A percentile compares a stretch with the other conserved stretches of the same genome.
Evolutionary conservation across 23 tunicate genomes (phyloP).

Genomic region (Trididemnum clinides): DNA sequence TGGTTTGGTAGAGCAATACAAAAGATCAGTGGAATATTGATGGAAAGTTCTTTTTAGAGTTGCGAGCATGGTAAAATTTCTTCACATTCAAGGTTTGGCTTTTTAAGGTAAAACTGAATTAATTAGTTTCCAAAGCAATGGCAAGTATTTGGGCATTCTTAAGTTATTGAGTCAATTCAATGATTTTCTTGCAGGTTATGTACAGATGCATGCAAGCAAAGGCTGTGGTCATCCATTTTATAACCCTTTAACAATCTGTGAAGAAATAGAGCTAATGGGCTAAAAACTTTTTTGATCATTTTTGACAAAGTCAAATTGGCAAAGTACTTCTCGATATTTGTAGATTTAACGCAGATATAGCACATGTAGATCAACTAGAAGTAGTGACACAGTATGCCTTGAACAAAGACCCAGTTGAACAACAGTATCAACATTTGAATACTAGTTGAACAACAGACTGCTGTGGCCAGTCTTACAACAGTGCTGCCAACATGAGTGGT

Average conservation of each 20-base stretch:
- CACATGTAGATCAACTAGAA: no score
- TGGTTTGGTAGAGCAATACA: neutral
- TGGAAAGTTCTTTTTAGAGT: conserved; percentile 20
- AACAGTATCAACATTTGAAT: neutral
- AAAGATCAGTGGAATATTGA: conserved; percentile 26
- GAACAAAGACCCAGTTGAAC: conserved; percentile 16
- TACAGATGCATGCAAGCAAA: conserved; percentile 2
- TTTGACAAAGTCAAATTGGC: conserved; percentile 16
- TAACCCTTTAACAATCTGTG: conserved; percentile 29
- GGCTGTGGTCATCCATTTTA: conserved; percentile 14
- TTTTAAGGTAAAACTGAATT: conserved; percentile 31
- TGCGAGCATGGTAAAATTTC: neutral
- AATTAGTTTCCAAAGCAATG: neutral
- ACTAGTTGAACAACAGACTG: neutral
- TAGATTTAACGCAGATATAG: conserved; percentile 40
- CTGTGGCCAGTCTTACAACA: conserved; percentile 43
- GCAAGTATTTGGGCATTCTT: conserved; percentile 40
- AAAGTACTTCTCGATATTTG: conserved; percentile 22
- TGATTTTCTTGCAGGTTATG: conserved; percentile 30
- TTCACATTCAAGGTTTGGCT: conserved; percentile 33
- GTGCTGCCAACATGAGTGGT: conserved; percentile 41
- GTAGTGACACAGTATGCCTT: conserved; percentile 12
- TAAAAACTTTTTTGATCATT: conserved; percentile 10
- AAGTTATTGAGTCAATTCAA: conserved; percentile 21
- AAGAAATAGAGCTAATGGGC: conserved; percentile 28